phyloP scores from a whole-genome alignment of 2,888 invertebrate species.

The Operophtera brumata region DNA sequence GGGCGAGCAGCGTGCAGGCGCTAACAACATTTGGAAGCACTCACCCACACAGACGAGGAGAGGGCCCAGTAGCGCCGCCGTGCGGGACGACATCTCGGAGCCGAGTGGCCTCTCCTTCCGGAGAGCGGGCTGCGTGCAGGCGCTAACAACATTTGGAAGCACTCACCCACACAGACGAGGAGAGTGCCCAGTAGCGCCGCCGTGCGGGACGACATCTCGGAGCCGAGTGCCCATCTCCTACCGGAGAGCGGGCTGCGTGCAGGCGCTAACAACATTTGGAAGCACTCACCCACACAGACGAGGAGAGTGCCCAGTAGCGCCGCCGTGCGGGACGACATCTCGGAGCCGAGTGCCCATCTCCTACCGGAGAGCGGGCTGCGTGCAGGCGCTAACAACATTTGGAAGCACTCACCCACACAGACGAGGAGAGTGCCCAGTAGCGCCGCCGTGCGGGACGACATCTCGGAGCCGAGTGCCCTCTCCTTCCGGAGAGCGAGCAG shows the following conservation, averaged over 20 bases:
- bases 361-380: constrained; percentile 1
- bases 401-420: constrained; percentile 37
- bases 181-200: constrained; percentile 39
- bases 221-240: constrained; percentile 25
- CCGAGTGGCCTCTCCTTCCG: constrained; percentile 24
- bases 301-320: constrained; percentile 39
- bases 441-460: constrained; percentile 43
- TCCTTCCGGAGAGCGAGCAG: not conserved
- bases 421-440: constrained; percentile 39
- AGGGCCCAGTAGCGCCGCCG: constrained; percentile 37
- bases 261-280: constrained; percentile 32
- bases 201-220: constrained; percentile 48
- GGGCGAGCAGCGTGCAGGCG: constrained; percentile 16
- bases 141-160: constrained; percentile 28
- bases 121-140: constrained; percentile 18
- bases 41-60: constrained; percentile 39
- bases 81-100: constrained; percentile 47
- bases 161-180: constrained; percentile 37
- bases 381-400: constrained; percentile 31
- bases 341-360: constrained; percentile 31
- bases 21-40: constrained; percentile 30
- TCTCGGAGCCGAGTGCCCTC: constrained; percentile 37
- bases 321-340: constrained; percentile 46
- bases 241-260: constrained; percentile 10
- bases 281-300: constrained; percentile 37